These are phyloP conservation scores for Caenorhabditis afra DNA, from an alignment of 2,888 invertebrate species.

Conservation along the genomic window DNA sequence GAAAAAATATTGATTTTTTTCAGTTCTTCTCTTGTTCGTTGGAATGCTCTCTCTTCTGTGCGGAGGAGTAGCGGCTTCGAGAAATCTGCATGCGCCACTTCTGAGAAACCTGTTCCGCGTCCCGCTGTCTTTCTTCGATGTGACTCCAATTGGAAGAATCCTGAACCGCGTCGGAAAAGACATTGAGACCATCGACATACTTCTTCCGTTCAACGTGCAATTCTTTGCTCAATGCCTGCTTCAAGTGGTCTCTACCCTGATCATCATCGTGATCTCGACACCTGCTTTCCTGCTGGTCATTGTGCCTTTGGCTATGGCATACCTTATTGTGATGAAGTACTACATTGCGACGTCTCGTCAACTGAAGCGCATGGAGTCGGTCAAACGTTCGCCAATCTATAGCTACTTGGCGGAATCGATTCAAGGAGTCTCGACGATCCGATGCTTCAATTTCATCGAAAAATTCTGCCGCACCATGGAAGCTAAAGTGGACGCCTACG, in stretches of 20 bases:
- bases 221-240: background rate
- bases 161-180: constrained; percentile 81
- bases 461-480: constrained; percentile 90
- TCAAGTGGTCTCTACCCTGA: constrained; percentile 78
- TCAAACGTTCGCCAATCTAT: constrained; percentile 95
- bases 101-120: constrained; percentile 80
- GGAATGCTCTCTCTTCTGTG: constrained; percentile 79
- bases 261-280: constrained; percentile 59
- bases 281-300: constrained; percentile 45
- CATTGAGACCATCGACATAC: constrained; percentile 62
- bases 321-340: constrained; percentile 85
- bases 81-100: constrained; percentile 79
- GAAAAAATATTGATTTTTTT: constrained; percentile 33
- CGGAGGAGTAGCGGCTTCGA: constrained; percentile 81
- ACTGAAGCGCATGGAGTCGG: constrained; percentile 93
- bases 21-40: constrained; percentile 73
- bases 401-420: constrained; percentile 87
- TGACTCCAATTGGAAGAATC: constrained; percentile 81
- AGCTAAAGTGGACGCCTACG: constrained; percentile 86
- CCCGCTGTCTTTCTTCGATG: constrained; percentile 82
- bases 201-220: background rate
- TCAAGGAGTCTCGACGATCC: constrained; percentile 83
- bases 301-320: constrained; percentile 28
- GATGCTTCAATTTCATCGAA: constrained; percentile 75
- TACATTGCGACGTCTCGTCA: constrained; percentile 96